Evolutionary conservation across 2,113 vertebrate genomes (phyloP), one percentile per base, ranked within the genome.

Genomic region (Bubo bubo): DNA sequence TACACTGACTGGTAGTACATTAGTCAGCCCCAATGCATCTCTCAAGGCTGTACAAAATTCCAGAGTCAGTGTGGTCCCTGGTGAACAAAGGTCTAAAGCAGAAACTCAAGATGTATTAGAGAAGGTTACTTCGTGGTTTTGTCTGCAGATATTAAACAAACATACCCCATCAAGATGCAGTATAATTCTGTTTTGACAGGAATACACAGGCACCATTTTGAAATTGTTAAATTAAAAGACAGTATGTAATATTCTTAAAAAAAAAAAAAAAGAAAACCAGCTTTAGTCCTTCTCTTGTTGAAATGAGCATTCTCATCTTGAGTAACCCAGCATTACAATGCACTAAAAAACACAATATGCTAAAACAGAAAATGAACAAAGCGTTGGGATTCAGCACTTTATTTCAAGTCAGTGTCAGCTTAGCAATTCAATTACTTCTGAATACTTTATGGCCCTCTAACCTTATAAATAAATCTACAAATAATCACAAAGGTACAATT

Each of bases 401-500:
- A 58, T 72, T 87, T 68, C 43, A 14, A 76, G 30, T 27, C 76
- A 81, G 70, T 10, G 23, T 76, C 62, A 66, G 28, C 24, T 93
- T 70, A 63, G 20, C 68, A 58, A 41, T 70, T 81, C 45, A 95
- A 85, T 70, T 55, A 55, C 66, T 88, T 80, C 85, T 75, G 52
- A 90, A 62, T 62, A 62, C 52, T 91, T 93, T n/a, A 14, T n/a
- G 39, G 43, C 17, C 6, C 63, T 79, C 59, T 55, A 70, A 49
- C 16, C 28, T 77, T 86, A 83, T 10, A 85, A 94, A 83, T 37
- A 93, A 47, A 87, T 70, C 71, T 92, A 79, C 75, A 91, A 97
- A 95, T 88, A 95, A 95, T 53, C 82, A 53, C 82, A 84, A 96
- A 86, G 55, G 50, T 94, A 45, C 53, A 86, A 70, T 88, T 96